phyloP scores from a whole-genome alignment of 2,888 invertebrate genomes.

The Hypselothyrea guttata region DNA sequence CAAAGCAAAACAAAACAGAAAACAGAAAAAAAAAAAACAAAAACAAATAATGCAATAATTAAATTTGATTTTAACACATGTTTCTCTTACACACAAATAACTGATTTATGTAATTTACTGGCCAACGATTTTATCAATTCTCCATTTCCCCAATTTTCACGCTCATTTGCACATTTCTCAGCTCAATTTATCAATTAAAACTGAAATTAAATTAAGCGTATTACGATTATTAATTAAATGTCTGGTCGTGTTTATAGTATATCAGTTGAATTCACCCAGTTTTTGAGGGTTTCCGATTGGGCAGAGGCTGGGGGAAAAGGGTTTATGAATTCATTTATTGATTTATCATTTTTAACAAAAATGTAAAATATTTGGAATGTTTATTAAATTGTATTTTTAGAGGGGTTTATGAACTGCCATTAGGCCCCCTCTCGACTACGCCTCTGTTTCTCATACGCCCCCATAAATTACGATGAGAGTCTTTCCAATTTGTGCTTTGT shows the following conservation, averaged over 20 bases:
- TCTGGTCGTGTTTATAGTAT: too few species aligned
- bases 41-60: constrained; percentile 16
- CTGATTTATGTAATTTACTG: constrained; percentile 50
- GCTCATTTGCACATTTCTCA: constrained; percentile 13
- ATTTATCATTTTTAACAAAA: too few species aligned
- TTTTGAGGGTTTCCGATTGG: too few species aligned
- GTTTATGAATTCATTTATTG: too few species aligned
- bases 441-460: background rate
- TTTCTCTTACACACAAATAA: constrained; percentile 11
- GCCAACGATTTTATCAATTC: constrained; percentile 31
- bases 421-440: too few species aligned
- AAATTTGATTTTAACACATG: constrained; percentile 32
- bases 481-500: too few species aligned
- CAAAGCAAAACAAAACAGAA: constrained; percentile 39
- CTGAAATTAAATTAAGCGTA: background rate
- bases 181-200: constrained; percentile 32
- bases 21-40: too few species aligned
- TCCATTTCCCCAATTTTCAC: constrained; percentile 21
- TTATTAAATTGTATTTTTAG: too few species aligned
- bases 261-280: too few species aligned
- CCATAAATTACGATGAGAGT: background rate
- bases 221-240: background rate
- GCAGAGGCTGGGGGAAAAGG: too few species aligned
- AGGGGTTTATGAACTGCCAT: too few species aligned
- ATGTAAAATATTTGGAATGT: too few species aligned